A percentile compares a stretch with the other conserved stretches of the same genome.
Evolutionary conservation across 2,888 invertebrate species (phyloP).

Genomic region (Baccha elongata): DNA sequence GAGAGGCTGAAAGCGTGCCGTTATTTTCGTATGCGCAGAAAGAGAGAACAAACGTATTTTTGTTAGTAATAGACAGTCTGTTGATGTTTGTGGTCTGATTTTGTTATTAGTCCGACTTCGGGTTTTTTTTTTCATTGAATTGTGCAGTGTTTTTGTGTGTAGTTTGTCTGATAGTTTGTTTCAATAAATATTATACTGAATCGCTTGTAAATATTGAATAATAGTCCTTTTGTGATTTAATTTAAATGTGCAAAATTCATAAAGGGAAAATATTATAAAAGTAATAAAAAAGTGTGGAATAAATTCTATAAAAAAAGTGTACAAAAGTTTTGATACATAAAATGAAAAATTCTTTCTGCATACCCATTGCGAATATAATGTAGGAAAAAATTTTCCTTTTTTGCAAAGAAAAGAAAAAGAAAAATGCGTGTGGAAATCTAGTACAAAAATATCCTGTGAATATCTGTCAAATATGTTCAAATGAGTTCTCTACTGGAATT

Average conservation of each 20-base stretch:
- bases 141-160: conserved; percentile 54
- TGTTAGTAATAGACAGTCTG: conserved; percentile 73
- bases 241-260: conserved; percentile 1
- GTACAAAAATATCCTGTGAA: conserved; percentile 62
- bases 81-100: conserved; percentile 73
- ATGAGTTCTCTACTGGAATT: too few relatives aligned
- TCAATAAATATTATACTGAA: too few relatives aligned
- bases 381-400: conserved; percentile 30
- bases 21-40: conserved; percentile 9
- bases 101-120: conserved; percentile 65
- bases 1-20: conserved; percentile 13
- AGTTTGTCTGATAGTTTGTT: conserved; percentile 28
- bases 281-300: too few relatives aligned
- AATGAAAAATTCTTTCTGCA: conserved; percentile 29
- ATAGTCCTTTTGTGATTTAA: too few relatives aligned
- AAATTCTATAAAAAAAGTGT: conserved; percentile 1
- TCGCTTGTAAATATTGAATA: background rate
- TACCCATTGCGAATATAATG: background rate
- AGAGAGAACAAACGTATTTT: conserved; percentile 43
- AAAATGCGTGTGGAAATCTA: conserved; percentile 54
- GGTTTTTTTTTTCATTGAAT: conserved; percentile 29
- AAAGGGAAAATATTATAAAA: background rate
- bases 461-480: conserved; percentile 60
- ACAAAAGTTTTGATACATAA: background rate
- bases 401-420: conserved; percentile 4